These are phyloP conservation scores for Galeopsomyia nigrocyanea DNA, from an alignment of 2,888 invertebrate genomes.

Conservation along the genomic window DNA sequence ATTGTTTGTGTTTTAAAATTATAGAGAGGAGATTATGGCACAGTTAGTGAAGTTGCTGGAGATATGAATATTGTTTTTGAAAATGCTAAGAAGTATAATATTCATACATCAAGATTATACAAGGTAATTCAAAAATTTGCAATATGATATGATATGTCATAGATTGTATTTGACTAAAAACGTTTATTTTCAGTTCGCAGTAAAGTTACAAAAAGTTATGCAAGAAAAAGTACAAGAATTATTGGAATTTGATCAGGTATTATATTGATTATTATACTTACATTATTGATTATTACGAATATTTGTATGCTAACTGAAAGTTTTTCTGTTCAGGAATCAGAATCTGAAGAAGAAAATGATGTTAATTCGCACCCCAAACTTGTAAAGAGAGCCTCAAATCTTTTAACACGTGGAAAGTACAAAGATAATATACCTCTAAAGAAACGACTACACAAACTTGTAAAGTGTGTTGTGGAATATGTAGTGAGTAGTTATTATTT, in stretches of 20 bases:
- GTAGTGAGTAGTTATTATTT: constrained; percentile 68
- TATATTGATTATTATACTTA: background rate
- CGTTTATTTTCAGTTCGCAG: constrained; percentile 76
- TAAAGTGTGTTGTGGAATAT: constrained; percentile 81
- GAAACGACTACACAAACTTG: constrained; percentile 85
- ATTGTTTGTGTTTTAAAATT: constrained; percentile 46
- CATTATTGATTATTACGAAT: constrained; percentile 64
- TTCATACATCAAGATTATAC: constrained; percentile 84
- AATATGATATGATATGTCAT: background rate
- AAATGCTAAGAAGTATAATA: constrained; percentile 93
- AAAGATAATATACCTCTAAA: constrained; percentile 77
- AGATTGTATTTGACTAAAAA: too few species aligned
- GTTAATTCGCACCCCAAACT: constrained; percentile 64
- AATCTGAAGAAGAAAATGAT: constrained; percentile 65
- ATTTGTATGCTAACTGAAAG: constrained; percentile 73
- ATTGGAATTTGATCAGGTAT: constrained; percentile 75
- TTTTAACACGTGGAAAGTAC: constrained; percentile 69
- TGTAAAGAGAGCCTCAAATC: constrained; percentile 64
- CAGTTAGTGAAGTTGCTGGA: constrained; percentile 88
- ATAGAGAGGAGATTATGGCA: constrained; percentile 82
- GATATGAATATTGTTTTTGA: constrained; percentile 98
- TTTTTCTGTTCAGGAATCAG: constrained; percentile 60
- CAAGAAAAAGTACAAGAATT: constrained; percentile 84
- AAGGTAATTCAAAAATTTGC: constrained; percentile 72
- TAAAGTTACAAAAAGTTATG: constrained; percentile 86